Base-by-base conservation (phyloP, 2,113 vertebrate species). In the Myrmecophaga tridactyla region DNA sequence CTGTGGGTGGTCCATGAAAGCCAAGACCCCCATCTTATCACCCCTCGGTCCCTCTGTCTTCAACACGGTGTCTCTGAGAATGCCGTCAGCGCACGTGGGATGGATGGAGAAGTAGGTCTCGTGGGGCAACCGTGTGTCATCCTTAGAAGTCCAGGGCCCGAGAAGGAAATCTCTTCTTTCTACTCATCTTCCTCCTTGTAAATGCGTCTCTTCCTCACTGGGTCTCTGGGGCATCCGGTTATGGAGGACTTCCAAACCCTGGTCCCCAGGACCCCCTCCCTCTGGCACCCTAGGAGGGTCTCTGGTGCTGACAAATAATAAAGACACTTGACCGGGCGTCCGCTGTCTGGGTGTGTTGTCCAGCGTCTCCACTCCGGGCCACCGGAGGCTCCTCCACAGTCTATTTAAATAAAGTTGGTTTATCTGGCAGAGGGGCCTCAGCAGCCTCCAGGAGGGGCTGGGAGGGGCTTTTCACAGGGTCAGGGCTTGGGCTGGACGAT, bases 331-430 rank as follows among this genome's bases (percentile, higher is more conserved):
- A 9, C 25, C 10, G 2, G 4, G n/a, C 41, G 53, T 25, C 65
- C 0, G 31, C 14, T 20, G 25, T 51, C 21, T 6, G 0, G n/a
- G n/a, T n/a, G n/a, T n/a, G n/a, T n/a, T n/a, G n/a, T n/a, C n/a
- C n/a, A n/a, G n/a, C n/a, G n/a, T n/a, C n/a, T n/a, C n/a, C n/a
- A n/a, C n/a, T n/a, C n/a, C n/a, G n/a, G 31, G 0, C 56, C 15
- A n/a, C 14, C 15, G 1, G 25, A 56, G 36, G 15, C 63, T 48
- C 73, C 2, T 9, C 31, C 6, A 2, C 21, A 23, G 3, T 10
- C 27, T n/a, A n/a, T n/a, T n/a, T n/a, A 7, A 1, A 0, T 1
- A 31, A 25, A 43, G 80, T 2, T 17, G 1, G 9, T 8, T 25
- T 11, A 1, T 7, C 2, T n/a, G 11, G 75, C 58, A 20, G 25